Evolutionary conservation across 2,113 vertebrate species (phyloP), one percentile per base, ranked within the genome.

Genomic region (Pantherophis guttatus): DNA sequence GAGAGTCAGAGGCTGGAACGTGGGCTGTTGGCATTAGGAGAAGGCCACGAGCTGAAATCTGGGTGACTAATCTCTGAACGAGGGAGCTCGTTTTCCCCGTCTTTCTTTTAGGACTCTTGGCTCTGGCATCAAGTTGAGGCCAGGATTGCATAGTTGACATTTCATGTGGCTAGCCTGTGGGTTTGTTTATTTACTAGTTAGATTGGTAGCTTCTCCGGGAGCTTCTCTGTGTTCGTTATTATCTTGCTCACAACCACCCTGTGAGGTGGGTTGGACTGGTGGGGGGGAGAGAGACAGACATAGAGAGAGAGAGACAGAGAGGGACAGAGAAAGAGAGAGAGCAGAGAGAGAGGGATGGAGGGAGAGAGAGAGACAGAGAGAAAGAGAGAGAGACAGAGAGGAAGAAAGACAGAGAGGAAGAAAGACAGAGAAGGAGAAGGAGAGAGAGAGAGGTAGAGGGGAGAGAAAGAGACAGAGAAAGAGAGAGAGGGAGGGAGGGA

Each of bases 151-250:
- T 81, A 81, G 15, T 19, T 81, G 70, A 39, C 70, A 81, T 81
- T 81, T 81, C n/a, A 39, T 39, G 33, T 3, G 33, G 70, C 70
- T 81, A 81, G n/a, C 70, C 70, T 81, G 70, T 81, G 70, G 70
- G 70, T 81, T 81, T 81, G n/a, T 81, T 81, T 81, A 81, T 81
- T 81, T 81, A 81, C 70, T 17, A 81, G n/a, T 81, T 81, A 81
- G 15, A 81, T 81, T 81, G 70, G n/a, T 81, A 81, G 70, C 70
- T 39, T 39, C 70, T 81, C 70, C 2, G 8, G 70, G 70, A 81
- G n/a, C 58, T 24, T 59, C n/a, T 2, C 70, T 81, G n/a, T 17
- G 70, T 81, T 81, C 6, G 7, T 81, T 81, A 19, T 39, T 17
- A 19, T 81, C 33, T 8, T 7, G 7, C 15, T 81, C 33, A 81